Conservation (phyloP, 2,113 vertebrate genomes). For the Pyrgilauda ruficollis region DNA sequence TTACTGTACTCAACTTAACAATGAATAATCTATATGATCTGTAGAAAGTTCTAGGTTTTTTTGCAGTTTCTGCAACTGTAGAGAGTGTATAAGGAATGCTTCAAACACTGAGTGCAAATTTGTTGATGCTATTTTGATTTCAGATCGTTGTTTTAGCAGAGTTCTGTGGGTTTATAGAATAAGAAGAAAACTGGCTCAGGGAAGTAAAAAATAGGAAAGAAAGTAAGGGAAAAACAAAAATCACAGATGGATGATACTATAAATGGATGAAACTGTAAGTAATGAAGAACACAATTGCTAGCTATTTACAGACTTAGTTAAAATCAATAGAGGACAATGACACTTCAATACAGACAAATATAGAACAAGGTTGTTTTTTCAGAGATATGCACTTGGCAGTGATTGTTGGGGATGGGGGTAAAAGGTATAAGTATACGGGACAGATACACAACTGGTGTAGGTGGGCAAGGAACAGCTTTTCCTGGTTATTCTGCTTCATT, state of each 20-base stretch:
- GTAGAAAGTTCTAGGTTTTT: not conserved
- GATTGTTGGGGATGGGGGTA: not conserved
- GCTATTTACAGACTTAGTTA: conserved; percentile 23
- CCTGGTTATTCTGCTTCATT: not conserved
- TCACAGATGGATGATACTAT: conserved; percentile 26
- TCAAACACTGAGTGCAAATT: not conserved
- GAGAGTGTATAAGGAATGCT: not conserved
- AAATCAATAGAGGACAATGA: conserved; percentile 23
- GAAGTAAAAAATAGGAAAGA: not conserved
- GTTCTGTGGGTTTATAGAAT: not conserved
- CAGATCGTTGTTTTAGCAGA: not conserved
- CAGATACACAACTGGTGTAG: not conserved
- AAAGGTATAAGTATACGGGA: not conserved
- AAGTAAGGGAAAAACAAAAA: conserved; percentile 7
- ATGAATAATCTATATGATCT: not conserved
- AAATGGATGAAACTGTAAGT: conserved; percentile 26
- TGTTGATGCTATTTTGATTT: not conserved
- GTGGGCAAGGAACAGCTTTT: not conserved
- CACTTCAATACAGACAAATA: not conserved
- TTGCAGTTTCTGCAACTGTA: not conserved
- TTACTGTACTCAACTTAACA: not conserved
- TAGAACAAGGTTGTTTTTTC: not conserved
- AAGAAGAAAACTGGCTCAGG: not conserved
- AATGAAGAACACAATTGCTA: not conserved
- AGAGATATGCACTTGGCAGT: not conserved